Conservation (phyloP, 2,888 invertebrate genomes). For the Deroplatys truncata region DNA sequence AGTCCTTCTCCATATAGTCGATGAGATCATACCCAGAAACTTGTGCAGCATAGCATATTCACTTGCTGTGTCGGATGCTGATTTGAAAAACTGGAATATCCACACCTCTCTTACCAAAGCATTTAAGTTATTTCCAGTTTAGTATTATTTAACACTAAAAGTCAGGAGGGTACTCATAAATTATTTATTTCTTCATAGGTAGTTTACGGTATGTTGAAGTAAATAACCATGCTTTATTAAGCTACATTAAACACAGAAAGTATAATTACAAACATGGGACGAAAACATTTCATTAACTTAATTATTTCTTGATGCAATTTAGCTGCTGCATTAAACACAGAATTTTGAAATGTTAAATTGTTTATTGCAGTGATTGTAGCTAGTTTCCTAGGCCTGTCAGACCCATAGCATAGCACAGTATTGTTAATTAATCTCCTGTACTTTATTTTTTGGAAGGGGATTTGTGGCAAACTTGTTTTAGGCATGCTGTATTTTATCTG, state of each 20-base stretch:
- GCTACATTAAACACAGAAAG: too few relatives aligned
- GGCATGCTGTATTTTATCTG: background rate
- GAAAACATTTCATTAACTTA: too few relatives aligned
- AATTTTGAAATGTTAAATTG: too few relatives aligned
- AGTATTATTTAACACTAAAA: background rate
- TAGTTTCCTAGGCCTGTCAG: too few relatives aligned
- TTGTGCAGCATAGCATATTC: background rate
- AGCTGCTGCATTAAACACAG: too few relatives aligned
- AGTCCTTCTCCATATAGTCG: slow-evolving; percentile 43
- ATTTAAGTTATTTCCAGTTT: background rate
- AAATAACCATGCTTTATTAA: background rate
- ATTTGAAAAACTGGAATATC: background rate
- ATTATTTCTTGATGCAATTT: too few relatives aligned
- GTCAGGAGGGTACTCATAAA: background rate
- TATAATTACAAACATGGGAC: too few relatives aligned
- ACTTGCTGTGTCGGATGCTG: background rate
- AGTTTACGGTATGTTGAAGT: background rate
- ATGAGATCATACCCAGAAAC: slow-evolving; percentile 27
- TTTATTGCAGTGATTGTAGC: too few relatives aligned
- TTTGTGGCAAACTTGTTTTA: too few relatives aligned
- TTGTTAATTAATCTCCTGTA: too few relatives aligned
- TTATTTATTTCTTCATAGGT: background rate
- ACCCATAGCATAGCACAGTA: too few relatives aligned
- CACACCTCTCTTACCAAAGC: background rate
- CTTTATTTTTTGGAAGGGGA: too few relatives aligned